Conservation (phyloP, 2,113 vertebrate genomes). For the Passer domesticus region DNA sequence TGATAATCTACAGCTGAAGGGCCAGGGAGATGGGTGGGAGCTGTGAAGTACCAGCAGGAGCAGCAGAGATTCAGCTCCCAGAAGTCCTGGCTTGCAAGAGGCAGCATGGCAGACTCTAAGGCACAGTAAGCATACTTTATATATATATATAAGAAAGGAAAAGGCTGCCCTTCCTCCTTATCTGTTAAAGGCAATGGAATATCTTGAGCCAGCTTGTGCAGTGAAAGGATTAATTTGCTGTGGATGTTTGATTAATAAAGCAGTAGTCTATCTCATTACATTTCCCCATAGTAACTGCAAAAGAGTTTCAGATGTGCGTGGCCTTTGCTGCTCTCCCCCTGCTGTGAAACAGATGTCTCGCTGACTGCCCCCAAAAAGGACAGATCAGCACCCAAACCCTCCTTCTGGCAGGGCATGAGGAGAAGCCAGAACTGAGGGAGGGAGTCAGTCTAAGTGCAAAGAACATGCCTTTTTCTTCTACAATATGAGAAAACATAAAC, state of each 20-base stretch:
- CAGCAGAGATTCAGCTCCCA: background rate
- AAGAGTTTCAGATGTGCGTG: background rate
- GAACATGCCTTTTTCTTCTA: background rate
- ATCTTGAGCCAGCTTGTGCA: background rate
- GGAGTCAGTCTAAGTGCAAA: background rate
- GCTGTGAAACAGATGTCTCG: background rate
- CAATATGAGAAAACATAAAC: background rate
- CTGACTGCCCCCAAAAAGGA: background rate
- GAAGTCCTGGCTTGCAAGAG: background rate
- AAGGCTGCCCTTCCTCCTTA: background rate
- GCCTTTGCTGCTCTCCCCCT: background rate
- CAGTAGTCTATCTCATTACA: constrained; percentile 20
- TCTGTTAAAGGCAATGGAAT: constrained; percentile 3
- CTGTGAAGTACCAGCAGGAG: background rate
- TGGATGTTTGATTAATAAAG: constrained; percentile 46
- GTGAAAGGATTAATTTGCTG: constrained; percentile 41
- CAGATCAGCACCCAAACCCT: background rate
- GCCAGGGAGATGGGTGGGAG: background rate
- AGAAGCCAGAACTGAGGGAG: background rate
- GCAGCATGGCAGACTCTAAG: background rate
- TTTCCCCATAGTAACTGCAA: background rate
- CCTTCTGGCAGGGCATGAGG: background rate
- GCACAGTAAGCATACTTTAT: background rate
- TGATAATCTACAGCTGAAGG: background rate
- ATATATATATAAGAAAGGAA: background rate